These are phyloP conservation scores for Pachyuromys duprasi DNA, from an alignment of 2,797 vertebrate species.

Conservation along the genomic window DNA sequence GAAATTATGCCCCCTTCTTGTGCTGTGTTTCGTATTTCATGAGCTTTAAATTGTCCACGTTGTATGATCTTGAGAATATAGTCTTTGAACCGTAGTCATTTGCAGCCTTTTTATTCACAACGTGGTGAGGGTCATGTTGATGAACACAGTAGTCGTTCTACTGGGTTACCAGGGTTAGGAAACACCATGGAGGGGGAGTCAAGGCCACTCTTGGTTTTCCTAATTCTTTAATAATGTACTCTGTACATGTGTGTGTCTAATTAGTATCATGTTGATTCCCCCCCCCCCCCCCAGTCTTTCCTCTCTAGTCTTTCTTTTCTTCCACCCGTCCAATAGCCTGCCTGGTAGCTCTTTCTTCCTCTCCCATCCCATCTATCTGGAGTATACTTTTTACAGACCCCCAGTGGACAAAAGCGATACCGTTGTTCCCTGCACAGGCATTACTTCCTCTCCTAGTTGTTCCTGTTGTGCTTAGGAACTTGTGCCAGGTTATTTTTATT, in stretches of 20 bases:
- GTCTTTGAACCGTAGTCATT: not conserved
- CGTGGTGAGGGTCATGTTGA: not conserved
- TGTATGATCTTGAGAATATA: not conserved
- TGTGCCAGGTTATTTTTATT: not conserved
- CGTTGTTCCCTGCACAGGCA: not conserved
- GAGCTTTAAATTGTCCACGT: not conserved
- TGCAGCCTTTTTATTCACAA: not conserved
- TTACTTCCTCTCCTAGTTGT: not conserved
- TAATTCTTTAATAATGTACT: not conserved
- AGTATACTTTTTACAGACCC: not conserved
- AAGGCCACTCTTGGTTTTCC: not conserved
- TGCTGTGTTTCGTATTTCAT: not conserved
- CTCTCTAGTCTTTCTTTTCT: not conserved
- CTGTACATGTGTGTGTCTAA: not conserved
- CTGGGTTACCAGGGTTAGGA: not conserved
- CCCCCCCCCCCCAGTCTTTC: fast-evolving
- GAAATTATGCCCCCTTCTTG: not conserved
- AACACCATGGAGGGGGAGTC: not conserved
- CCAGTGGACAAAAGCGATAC: not conserved
- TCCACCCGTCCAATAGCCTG: not conserved
- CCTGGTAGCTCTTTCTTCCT: too few relatives aligned
- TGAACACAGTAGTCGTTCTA: too few relatives aligned
- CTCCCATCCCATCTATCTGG: not conserved
- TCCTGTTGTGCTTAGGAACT: not conserved
- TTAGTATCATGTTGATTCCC: not conserved